Evolutionary conservation across 2,888 invertebrate species (phyloP).

Genomic region (Heliconius erato): DNA sequence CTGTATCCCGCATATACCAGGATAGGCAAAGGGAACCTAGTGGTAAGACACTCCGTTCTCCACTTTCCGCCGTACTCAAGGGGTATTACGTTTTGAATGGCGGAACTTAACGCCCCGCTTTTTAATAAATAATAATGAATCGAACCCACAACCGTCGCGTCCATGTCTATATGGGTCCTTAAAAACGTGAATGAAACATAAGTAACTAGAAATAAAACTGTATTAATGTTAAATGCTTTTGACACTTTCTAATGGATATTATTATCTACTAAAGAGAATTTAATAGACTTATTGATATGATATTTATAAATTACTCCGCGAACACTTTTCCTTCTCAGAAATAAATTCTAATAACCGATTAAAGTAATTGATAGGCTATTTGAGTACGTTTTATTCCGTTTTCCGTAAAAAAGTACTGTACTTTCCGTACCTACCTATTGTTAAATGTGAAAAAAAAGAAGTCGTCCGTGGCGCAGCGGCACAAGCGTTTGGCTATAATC

Average conservation of each 20-base stretch:
- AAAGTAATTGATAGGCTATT: background rate
- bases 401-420: no score
- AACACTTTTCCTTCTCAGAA: background rate
- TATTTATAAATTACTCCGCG: constrained; percentile 3
- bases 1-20: no score
- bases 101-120: no score
- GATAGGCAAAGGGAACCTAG: no score
- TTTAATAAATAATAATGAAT: no score
- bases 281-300: constrained; percentile 10
- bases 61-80: no score
- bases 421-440: no score
- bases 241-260: constrained; percentile 16
- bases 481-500: no score
- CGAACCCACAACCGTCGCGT: no score
- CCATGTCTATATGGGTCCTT: background rate
- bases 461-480: no score
- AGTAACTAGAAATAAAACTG: background rate
- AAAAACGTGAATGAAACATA: background rate
- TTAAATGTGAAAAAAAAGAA: background rate
- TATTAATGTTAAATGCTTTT: constrained; percentile 8
- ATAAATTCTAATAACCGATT: background rate
- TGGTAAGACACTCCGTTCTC: no score
- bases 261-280: constrained; percentile 13
- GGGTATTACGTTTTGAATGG: no score
- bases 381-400: background rate